Base-by-base conservation (phyloP, 2,888 invertebrate genomes). In the Sphaerophoria taeniata region DNA sequence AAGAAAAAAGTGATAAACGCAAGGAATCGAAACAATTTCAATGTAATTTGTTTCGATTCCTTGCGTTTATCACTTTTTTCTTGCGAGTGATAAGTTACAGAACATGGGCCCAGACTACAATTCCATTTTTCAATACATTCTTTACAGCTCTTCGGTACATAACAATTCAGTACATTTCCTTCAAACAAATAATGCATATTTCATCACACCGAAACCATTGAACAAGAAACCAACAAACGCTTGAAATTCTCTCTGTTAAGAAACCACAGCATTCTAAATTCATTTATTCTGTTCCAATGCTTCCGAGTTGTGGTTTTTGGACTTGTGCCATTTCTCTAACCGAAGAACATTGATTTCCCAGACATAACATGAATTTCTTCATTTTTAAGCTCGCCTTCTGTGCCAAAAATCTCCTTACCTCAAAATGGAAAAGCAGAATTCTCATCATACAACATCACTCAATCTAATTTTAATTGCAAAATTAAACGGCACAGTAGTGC, bases 401-500 rank as follows among this genome's bases (percentile, higher is more conserved):
- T 43, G 3, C 12, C 43, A 43, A 9, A 7, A 9, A 39, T 39
- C 11, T 43, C 43, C 43, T 43, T 39, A 1, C 39, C 39, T 9
- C 3, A 43, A 43, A 43, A 43, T 6, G 12, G 11, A 43, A 9
- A 43, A 43, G 12, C 6, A 43, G 9, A 43, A 39, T 39, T 9
- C 43, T 43, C 43, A 39, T 67, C 47, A 67, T 16, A 14, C 39
- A 24, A 31, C 60, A 24, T 11, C 16, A 43, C 16, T 31, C 39
- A 24, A 67, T 53, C 34, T 49, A 67, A 67, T 72, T 67, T 63
- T 67, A 56, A 78, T 72, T 67, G 72, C 78, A 72, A 78, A 78
- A 78, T 72, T 72, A 58, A 78, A 78, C 71, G 78, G 71, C 63
- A 78, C 34, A 67, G 67, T 67, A 72, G 72, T 72, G 72, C 72